Evolutionary conservation across 2,797 vertebrate genomes (phyloP).

Genomic region (Ataeniobius toweri): DNA sequence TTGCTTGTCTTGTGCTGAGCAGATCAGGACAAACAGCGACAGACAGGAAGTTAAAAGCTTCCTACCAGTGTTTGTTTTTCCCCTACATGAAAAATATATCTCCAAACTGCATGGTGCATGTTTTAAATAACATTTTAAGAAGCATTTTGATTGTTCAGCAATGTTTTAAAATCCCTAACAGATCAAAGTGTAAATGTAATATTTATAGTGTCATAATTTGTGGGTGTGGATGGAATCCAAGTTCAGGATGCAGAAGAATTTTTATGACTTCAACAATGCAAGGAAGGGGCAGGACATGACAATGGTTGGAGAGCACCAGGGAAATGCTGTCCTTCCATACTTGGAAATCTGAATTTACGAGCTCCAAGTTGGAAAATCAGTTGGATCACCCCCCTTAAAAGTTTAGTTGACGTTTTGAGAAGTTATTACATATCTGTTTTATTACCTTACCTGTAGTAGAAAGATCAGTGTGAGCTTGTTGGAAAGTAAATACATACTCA

Average conservation of each 20-base stretch:
- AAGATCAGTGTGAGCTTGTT: background rate
- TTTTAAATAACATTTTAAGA: background rate
- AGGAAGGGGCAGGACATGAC: background rate
- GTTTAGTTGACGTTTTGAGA: background rate
- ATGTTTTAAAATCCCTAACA: background rate
- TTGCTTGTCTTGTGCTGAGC: constrained; percentile 30
- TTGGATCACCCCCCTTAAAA: background rate
- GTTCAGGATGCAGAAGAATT: constrained; percentile 1
- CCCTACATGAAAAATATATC: constrained; percentile 15
- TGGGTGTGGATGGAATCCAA: background rate
- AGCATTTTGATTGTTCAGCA: background rate
- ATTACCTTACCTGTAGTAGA: background rate
- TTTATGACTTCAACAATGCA: background rate
- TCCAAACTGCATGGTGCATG: background rate
- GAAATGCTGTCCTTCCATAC: background rate
- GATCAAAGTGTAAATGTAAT: background rate
- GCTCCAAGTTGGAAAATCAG: background rate
- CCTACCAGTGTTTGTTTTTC: constrained; percentile 2
- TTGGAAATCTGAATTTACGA: background rate
- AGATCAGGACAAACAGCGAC: background rate
- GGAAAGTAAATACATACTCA: background rate
- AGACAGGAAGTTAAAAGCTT: background rate
- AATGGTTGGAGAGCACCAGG: background rate
- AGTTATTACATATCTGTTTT: background rate
- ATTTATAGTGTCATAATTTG: background rate